Evolutionary conservation across 2,797 vertebrate genomes (phyloP), one percentile per base, ranked within the genome.

Genomic region (Mus caroli): DNA sequence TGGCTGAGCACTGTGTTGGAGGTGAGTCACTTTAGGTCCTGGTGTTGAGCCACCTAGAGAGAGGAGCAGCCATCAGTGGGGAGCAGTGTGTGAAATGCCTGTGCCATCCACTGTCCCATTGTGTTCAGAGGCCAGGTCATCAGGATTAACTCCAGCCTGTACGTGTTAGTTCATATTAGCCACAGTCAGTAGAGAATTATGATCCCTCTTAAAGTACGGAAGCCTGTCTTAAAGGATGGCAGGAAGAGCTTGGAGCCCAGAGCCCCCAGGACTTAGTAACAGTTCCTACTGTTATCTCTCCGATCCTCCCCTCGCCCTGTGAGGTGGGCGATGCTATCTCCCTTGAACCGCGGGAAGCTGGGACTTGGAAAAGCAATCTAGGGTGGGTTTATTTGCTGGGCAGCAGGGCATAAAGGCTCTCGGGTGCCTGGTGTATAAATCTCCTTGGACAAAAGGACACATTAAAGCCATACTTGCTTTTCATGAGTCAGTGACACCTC

Each of bases 1-100:
- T 98, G 91, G 98, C 99, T 0, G 98, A 99, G 85, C 99, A 99
- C 98, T 99, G 98, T 96, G 99, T 98, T 75, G 99, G 99, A 99
- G 99, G 99, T 99, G 95, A 98, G 98, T 93, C 22, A n/a, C 28
- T 34, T 17, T 26, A 15, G 88, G 60, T 34, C 1, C 0, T 73
- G 11, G 8, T 34, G 14, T 34, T 77, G 50, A 62, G 50, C 60
- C 9, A 0, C 26, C 46, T 73, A 2, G 69, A 60, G 52, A 71
- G 9, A 0, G 52, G 56, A 52, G 31, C 56, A 40, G 13, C 43
- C 0, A 28, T 24, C 24, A 5, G 64, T 20, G 71, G 58, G 14
- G 37, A 76, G 26, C 83, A 56, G 0, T 0, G 28, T 31, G 3
- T 62, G 5, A 46, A 13, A 14, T 2, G 2, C 73, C 37, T 3